Percentiles rank a stretch among this genome's conserved stretches.
Evolutionary conservation across 2,797 vertebrate genomes (phyloP).

Genomic region (Selene dorsalis): DNA sequence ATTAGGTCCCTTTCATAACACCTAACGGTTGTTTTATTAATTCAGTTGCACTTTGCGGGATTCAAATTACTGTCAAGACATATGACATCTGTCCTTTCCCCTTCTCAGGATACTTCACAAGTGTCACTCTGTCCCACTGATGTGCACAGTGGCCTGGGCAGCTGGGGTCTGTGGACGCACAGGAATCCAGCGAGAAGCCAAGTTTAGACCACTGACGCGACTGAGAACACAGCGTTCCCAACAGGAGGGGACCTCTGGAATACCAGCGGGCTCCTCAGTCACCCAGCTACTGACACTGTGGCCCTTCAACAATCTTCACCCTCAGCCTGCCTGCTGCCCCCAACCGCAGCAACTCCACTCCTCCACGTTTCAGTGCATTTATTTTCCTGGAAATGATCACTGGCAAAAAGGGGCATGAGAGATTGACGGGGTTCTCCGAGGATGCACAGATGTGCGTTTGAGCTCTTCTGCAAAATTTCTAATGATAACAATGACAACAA

Average conservation of each 20-base stretch:
- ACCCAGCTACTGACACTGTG: conserved; percentile 36
- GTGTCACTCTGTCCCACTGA: conserved; percentile 59
- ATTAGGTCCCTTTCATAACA: conserved; percentile 35
- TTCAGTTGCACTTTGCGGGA: conserved; percentile 28
- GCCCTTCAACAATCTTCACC: conserved; percentile 32
- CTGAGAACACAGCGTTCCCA: conserved; percentile 61
- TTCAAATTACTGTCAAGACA: conserved; percentile 62
- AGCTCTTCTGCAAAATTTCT: not conserved
- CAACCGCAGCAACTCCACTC: not conserved
- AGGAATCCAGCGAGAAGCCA: conserved; percentile 72
- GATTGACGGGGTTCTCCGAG: not conserved
- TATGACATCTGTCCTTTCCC: conserved; percentile 55
- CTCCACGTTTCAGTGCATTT: not conserved
- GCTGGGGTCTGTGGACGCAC: conserved; percentile 47
- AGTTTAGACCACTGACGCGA: conserved; percentile 77
- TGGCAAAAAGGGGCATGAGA: not conserved
- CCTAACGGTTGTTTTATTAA: conserved; percentile 37
- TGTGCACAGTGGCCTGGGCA: conserved; percentile 26
- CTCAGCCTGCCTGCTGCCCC: not conserved
- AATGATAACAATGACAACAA: not conserved
- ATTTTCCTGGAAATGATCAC: conserved; percentile 1
- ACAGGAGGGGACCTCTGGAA: conserved; percentile 53
- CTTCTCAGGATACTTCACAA: conserved; percentile 53
- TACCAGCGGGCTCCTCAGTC: conserved; percentile 54
- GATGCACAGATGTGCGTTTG: not conserved